Evolutionary conservation across 2,888 invertebrate genomes (phyloP).

Genomic region (Ormia ochracea): DNA sequence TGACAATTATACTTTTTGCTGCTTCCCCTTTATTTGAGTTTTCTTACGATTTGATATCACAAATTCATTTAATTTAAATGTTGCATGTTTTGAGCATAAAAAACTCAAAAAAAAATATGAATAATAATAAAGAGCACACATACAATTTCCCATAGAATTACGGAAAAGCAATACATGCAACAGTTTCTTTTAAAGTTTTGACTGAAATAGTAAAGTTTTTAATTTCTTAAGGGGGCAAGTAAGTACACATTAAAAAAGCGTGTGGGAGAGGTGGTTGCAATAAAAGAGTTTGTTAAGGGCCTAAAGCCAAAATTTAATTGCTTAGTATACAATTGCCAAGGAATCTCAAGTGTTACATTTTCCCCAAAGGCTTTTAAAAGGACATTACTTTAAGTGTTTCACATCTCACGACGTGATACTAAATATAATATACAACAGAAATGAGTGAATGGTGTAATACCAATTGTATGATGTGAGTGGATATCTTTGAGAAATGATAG

Average conservation of each 20-base stretch:
- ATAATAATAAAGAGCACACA: slow-evolving; percentile 19
- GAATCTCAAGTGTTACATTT: slow-evolving; percentile 62
- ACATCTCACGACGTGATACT: slow-evolving; percentile 18
- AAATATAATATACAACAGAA: not conserved
- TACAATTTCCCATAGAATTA: not conserved
- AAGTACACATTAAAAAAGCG: not conserved
- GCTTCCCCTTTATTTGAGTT: not conserved
- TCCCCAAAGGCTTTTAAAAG: slow-evolving; percentile 60
- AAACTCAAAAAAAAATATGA: slow-evolving; percentile 49
- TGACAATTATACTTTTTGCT: slow-evolving; percentile 33
- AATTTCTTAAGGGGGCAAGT: slow-evolving; percentile 42
- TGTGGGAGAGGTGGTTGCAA: not conserved
- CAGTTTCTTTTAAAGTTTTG: slow-evolving; percentile 60
- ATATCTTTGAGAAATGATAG: slow-evolving; percentile 1
- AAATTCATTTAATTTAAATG: slow-evolving; percentile 60
- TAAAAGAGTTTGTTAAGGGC: slow-evolving; percentile 34
- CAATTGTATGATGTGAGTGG: not conserved
- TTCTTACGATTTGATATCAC: not conserved
- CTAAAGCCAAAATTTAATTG: slow-evolving; percentile 59
- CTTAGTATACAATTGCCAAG: slow-evolving; percentile 57
- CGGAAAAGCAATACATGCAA: slow-evolving; percentile 54
- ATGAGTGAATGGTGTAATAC: not conserved
- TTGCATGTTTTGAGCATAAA: slow-evolving; percentile 52
- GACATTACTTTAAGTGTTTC: slow-evolving; percentile 61
- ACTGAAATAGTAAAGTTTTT: slow-evolving; percentile 51